Evolutionary conservation across 2,888 invertebrate genomes (phyloP).

Genomic region (Camponotus fellah): DNA sequence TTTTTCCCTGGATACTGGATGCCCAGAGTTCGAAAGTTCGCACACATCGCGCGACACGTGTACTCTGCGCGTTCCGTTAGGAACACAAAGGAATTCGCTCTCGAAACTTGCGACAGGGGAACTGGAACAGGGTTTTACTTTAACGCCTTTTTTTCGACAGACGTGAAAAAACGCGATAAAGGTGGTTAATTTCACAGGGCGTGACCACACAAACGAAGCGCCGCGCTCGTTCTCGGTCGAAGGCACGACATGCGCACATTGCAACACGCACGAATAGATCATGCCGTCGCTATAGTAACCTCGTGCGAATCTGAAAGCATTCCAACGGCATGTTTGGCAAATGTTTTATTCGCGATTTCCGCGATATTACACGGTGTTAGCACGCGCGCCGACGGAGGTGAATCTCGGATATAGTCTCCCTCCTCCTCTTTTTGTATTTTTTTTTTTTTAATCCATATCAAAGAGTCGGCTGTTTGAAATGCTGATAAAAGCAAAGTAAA

Average conservation of each 20-base stretch:
- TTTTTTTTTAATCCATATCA: not conserved
- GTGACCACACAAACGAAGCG: slow-evolving; percentile 71
- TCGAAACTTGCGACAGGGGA: slow-evolving; percentile 14
- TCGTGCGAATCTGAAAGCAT: slow-evolving; percentile 63
- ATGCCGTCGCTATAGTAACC: slow-evolving; percentile 77
- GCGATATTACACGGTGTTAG: slow-evolving; percentile 16
- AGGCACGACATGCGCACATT: slow-evolving; percentile 78
- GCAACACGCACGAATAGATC: slow-evolving; percentile 75
- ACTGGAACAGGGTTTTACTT: not conserved
- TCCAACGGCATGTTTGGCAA: slow-evolving; percentile 24
- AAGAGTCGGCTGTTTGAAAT: not conserved
- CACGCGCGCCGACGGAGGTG: not conserved
- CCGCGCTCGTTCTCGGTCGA: slow-evolving; percentile 68
- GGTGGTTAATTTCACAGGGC: slow-evolving; percentile 75
- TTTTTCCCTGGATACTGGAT: not conserved
- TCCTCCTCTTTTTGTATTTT: not conserved
- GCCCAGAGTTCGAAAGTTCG: not conserved
- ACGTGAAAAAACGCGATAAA: slow-evolving; percentile 51
- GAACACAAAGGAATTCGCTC: not conserved
- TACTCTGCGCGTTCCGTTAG: not conserved
- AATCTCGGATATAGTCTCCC: not conserved
- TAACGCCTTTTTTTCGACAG: slow-evolving; percentile 18
- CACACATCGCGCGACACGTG: slow-evolving; percentile 4
- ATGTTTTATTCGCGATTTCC: slow-evolving; percentile 57
- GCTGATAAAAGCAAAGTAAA: not conserved